Evolutionary conservation across 2,113 vertebrate species (phyloP).

Genomic region (Odontophorus gujanensis): DNA sequence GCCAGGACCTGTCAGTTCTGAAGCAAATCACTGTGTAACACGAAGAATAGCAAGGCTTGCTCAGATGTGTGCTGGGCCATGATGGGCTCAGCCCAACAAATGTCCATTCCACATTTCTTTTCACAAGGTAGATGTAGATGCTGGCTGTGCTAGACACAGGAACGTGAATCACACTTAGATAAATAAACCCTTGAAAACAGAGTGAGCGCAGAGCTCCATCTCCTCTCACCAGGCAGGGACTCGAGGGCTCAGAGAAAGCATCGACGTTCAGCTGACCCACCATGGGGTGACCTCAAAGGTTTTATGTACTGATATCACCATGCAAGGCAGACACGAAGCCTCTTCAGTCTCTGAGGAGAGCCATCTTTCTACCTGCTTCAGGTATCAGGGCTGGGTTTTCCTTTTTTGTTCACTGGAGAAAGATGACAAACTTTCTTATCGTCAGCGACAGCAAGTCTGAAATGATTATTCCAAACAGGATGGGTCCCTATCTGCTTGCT

Average conservation of each 20-base stretch:
- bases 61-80: not conserved
- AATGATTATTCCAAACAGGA: not conserved
- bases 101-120: not conserved
- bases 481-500: not conserved
- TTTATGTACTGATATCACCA: not conserved
- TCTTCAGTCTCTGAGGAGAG: not conserved
- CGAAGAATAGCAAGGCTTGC: no score
- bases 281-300: not conserved
- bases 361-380: not conserved
- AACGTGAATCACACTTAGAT: not conserved
- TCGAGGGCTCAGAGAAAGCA: not conserved
- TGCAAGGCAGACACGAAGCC: not conserved
- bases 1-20: not conserved
- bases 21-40: no score
- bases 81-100: not conserved
- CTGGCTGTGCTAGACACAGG: not conserved
- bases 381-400: accelerated
- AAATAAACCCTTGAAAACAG: not conserved
- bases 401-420: not conserved
- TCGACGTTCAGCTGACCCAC: not conserved
- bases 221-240: not conserved
- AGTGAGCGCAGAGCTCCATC: not conserved
- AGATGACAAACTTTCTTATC: not conserved
- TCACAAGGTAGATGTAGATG: not conserved
- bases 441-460: not conserved